phyloP scores from a whole-genome alignment of 2,888 invertebrate genomes.

The Steinernema scapterisci region DNA sequence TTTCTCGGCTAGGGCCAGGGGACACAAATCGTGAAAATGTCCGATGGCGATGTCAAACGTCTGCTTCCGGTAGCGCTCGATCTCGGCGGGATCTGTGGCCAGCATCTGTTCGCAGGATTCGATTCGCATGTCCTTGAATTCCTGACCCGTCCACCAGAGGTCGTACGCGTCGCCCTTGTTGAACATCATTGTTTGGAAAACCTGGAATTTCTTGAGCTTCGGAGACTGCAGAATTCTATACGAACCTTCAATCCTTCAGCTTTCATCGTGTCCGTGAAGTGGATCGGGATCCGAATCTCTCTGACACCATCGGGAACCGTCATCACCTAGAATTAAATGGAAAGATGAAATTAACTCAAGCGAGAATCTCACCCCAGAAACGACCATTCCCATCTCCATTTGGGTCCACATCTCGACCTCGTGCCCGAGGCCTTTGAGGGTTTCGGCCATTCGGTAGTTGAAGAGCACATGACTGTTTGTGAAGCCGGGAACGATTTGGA shows the following conservation, averaged over 20 bases:
- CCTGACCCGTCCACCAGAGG: conserved; percentile 66
- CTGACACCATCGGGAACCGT: conserved; percentile 40
- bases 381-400: conserved; percentile 60
- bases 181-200: conserved; percentile 67
- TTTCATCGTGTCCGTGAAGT: conserved; percentile 61
- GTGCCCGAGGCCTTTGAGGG: conserved; percentile 58
- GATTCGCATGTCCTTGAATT: conserved; percentile 64
- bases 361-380: conserved; percentile 37
- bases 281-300: conserved; percentile 56
- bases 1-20: conserved; percentile 59
- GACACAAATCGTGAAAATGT: conserved; percentile 66
- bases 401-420: conserved; percentile 64
- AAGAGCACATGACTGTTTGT: conserved; percentile 66
- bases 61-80: conserved; percentile 42
- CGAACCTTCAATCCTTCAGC: conserved; percentile 61
- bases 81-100: conserved; percentile 22
- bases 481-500: conserved; percentile 66
- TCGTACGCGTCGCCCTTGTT: conserved; percentile 63
- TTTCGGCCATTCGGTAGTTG: conserved; percentile 63
- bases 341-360: too few relatives aligned
- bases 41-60: conserved; percentile 64
- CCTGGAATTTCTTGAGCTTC: conserved; percentile 43
- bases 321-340: conserved; percentile 11
- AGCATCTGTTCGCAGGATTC: conserved; percentile 66
- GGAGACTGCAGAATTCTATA: not conserved